Conservation (phyloP, 2,113 vertebrate genomes). For the Gymnobelideus leadbeateri region DNA sequence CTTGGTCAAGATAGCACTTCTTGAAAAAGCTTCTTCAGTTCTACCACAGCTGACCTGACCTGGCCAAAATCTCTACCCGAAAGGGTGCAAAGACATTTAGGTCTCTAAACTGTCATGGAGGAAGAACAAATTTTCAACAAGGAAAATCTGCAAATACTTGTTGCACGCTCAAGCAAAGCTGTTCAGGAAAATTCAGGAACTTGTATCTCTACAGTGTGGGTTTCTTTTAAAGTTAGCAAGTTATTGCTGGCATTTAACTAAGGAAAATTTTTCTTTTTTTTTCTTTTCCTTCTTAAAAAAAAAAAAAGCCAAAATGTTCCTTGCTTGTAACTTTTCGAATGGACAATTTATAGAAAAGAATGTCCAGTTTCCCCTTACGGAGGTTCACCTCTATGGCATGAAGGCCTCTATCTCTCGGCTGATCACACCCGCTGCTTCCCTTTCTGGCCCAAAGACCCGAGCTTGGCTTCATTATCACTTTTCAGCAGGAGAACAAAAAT, state of each 20-base stretch:
- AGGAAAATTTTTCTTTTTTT: conserved; percentile 10
- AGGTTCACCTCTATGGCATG: conserved; percentile 10
- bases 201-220: accelerated
- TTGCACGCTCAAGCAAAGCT: background rate
- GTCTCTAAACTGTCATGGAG: background rate
- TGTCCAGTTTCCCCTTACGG: background rate
- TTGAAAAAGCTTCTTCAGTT: background rate
- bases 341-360: background rate
- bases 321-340: background rate
- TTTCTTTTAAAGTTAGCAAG: background rate
- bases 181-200: background rate
- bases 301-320: conserved; percentile 8
- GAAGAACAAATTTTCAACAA: background rate
- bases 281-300: background rate
- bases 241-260: background rate
- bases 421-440: background rate
- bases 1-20: too few relatives aligned
- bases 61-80: background rate
- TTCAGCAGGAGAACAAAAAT: conserved; percentile 66
- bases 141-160: background rate
- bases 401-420: background rate
- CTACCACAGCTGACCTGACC: background rate
- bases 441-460: conserved; percentile 33
- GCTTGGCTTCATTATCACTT: conserved; percentile 43
- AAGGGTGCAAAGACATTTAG: background rate